phyloP scores from a whole-genome alignment of 2,888 invertebrate genomes.

The Smittia aterrima region DNA sequence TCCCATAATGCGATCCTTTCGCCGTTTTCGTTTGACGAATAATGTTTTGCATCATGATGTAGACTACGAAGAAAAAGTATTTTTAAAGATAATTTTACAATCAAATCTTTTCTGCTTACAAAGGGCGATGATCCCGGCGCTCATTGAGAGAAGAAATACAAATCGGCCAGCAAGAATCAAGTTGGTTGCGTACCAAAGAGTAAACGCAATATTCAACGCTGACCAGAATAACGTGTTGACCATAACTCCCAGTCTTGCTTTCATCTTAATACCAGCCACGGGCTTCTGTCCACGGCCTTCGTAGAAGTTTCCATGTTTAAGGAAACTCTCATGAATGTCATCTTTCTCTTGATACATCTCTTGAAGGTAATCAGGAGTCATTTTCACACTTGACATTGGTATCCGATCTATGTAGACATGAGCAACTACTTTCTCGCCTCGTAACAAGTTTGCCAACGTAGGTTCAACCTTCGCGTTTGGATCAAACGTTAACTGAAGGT shows the following conservation, averaged over 20 bases:
- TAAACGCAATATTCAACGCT: conserved; percentile 64
- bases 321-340: conserved; percentile 69
- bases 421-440: conserved; percentile 65
- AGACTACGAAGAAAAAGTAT: conserved; percentile 57
- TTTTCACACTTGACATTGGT: conserved; percentile 64
- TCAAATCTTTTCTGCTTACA: conserved; percentile 61
- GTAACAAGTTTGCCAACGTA: conserved; percentile 67
- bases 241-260: conserved; percentile 62
- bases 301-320: conserved; percentile 72
- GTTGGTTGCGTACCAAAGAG: conserved; percentile 65
- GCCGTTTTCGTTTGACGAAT: conserved; percentile 76
- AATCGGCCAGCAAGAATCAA: conserved; percentile 72
- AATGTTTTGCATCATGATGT: conserved; percentile 66
- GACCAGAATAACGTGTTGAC: conserved; percentile 69
- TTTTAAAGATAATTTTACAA: background rate
- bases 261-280: conserved; percentile 58
- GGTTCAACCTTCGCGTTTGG: conserved; percentile 60
- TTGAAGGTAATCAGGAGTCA: background rate
- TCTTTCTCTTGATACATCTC: conserved; percentile 57
- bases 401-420: conserved; percentile 74
- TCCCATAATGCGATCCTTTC: conserved; percentile 73
- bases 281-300: conserved; percentile 64
- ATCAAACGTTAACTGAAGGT: conserved; percentile 68
- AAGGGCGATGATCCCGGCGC: conserved; percentile 61
- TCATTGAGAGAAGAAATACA: conserved; percentile 64